Base-by-base conservation (phyloP, 2,797 vertebrate genomes). In the Parambassis ranga region DNA sequence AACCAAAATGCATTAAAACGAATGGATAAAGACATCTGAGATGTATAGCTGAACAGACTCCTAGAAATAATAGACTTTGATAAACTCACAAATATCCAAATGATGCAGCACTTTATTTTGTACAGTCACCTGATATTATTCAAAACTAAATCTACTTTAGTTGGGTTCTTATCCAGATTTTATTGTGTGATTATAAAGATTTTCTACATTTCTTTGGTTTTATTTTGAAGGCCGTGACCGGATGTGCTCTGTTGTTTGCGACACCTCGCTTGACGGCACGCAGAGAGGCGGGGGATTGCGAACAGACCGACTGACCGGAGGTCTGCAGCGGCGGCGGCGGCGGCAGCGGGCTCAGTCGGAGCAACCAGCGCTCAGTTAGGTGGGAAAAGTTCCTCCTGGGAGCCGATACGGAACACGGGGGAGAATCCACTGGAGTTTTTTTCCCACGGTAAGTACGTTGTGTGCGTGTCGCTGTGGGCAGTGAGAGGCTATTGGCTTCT, bases 231-330 rank as follows among this genome's bases (percentile, higher is more conserved):
- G 41, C 0, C 0, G 0, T 9, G 3, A 43, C 20, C 85, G 82
- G 85, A 87, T 19, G 11, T 41, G 6, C 0, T 2, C 0, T 0
- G 8, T 14, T 19, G 11, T 6, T 4, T 7, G n/a, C n/a, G n/a
- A n/a, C 8, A 5, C 10, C 0, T 0, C 1, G 0, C 39, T 53
- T 71, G 72, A 48, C 65, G 0, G 9, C 11, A 8, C 0, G 51
- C 42, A 13, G 42, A 58, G 81, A 84, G 71, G 85, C 77, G 82
- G 82, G 71, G 83, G 86, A 75, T 73, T 81, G 83, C 16, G 80
- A 85, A 67, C 65, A 19, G 22, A 47, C 10, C 2, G 52, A 50
- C 15, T 18, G 65, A 47, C 41, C 37, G 52, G 56, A 69, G 65
- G 23, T 65, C 65, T 52, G 48, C 65, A 1, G 77, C n/a, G n/a